Evolutionary conservation across 2,797 vertebrate species (phyloP).

Genomic region (Poecilia picta): DNA sequence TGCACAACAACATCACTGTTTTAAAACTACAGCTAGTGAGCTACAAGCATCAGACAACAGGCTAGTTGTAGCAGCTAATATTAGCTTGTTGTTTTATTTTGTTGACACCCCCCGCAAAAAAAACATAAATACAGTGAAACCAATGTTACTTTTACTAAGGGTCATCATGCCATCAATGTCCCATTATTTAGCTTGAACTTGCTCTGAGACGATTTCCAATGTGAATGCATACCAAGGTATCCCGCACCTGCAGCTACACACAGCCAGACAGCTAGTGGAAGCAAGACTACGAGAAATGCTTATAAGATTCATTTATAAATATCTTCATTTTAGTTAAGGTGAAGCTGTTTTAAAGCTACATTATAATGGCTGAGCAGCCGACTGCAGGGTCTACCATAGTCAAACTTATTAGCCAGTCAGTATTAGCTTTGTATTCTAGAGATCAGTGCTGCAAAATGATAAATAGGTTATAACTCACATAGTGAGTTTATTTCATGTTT

Average conservation of each 20-base stretch:
- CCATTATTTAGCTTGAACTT: background rate
- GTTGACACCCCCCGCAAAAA: fast-evolving
- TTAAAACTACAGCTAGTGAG: background rate
- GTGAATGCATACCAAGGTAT: background rate
- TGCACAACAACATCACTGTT: background rate
- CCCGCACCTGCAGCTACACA: background rate
- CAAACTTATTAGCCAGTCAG: background rate
- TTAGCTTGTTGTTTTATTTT: background rate
- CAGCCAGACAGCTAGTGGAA: background rate
- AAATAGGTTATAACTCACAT: background rate
- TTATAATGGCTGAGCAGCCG: background rate
- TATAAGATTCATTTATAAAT: background rate
- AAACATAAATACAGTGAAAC: background rate
- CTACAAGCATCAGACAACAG: background rate
- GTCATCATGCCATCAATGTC: background rate
- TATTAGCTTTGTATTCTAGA: background rate
- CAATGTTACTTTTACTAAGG: background rate
- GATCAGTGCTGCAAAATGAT: background rate
- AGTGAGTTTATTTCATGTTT: background rate
- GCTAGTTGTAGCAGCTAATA: background rate
- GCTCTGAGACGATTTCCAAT: background rate
- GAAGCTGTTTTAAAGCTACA: background rate
- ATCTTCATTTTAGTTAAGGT: background rate
- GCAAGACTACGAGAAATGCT: background rate
- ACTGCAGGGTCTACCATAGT: background rate